Evolutionary conservation across 2,113 vertebrate species (phyloP).

Genomic region (Colius striatus): DNA sequence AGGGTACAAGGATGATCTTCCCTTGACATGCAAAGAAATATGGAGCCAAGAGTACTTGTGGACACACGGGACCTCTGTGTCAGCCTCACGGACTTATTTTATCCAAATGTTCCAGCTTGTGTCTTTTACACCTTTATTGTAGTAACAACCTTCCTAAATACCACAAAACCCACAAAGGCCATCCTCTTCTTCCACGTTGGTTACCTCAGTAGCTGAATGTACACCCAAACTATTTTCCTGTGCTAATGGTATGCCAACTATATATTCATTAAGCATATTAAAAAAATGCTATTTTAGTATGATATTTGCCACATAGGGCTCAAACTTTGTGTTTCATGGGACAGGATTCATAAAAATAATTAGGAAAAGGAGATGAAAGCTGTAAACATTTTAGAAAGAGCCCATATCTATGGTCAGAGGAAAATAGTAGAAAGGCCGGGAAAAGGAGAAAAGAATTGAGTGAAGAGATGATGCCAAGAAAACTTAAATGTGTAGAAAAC

Average conservation of each 20-base stretch:
- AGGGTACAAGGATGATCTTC: neutral
- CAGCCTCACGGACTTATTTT: neutral
- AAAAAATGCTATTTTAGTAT: rapidly evolving
- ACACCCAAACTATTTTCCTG: neutral
- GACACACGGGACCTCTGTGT: neutral
- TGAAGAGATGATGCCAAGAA: neutral
- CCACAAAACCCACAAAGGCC: neutral
- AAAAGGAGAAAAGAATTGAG: neutral
- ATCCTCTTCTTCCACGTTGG: neutral
- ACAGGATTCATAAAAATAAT: neutral
- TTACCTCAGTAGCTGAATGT: neutral
- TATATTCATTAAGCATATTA: neutral
- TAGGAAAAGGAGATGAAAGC: neutral
- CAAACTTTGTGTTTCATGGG: neutral
- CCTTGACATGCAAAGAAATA: neutral
- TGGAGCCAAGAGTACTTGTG: neutral
- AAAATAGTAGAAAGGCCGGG: neutral
- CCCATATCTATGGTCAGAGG: neutral
- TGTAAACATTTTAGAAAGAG: neutral
- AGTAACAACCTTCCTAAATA: neutral
- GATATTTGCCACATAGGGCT: neutral
- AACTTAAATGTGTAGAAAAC: neutral
- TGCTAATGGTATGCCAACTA: neutral
- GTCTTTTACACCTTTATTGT: neutral
- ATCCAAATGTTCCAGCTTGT: neutral